Conservation (phyloP, 2,888 invertebrate species). For the Pediacus dermestoides region DNA sequence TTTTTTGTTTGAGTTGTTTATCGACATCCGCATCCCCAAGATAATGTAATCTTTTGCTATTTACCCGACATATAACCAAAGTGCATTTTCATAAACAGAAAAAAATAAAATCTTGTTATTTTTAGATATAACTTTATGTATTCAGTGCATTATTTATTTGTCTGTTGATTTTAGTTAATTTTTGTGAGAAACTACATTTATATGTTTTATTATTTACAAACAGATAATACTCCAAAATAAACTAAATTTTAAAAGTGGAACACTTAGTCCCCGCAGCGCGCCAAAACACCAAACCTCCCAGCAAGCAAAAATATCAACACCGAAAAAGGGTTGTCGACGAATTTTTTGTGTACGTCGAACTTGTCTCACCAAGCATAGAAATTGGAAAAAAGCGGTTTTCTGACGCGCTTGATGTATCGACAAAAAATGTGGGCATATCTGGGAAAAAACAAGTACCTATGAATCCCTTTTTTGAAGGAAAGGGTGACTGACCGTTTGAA, state of each 20-base stretch:
- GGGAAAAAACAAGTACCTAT: slow-evolving; percentile 3
- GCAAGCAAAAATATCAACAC: too few species aligned
- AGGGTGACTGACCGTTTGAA: slow-evolving; percentile 29
- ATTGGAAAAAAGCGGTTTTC: too few species aligned
- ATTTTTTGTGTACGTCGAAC: too few species aligned
- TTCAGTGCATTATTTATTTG: slow-evolving; percentile 41
- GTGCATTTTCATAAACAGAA: slow-evolving; percentile 37
- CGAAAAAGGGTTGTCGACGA: too few species aligned
- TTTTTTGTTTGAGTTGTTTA: slow-evolving; percentile 35
- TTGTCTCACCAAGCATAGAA: too few species aligned
- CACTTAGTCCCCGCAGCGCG: too few species aligned
- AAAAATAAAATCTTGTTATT: slow-evolving; percentile 46
- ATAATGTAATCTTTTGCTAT: slow-evolving; percentile 41
- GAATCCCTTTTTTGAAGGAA: slow-evolving; percentile 9
- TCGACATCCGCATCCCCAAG: slow-evolving; percentile 39
- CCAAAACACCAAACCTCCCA: too few species aligned
- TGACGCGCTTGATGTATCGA: too few species aligned
- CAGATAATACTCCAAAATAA: slow-evolving; percentile 20
- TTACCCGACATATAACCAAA: slow-evolving; percentile 46
- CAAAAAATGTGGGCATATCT: too few species aligned
- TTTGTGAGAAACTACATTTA: slow-evolving; percentile 30
- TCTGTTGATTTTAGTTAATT: slow-evolving; percentile 40
- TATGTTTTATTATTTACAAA: slow-evolving; percentile 19
- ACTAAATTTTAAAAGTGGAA: too few species aligned
- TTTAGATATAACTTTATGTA: slow-evolving; percentile 44